A percentile compares a stretch with the other conserved stretches of the same genome.
These are phyloP conservation scores for Lysiphlebus fabarum DNA, from an alignment of 1,140 invertebrate species.

Conservation along the genomic window DNA sequence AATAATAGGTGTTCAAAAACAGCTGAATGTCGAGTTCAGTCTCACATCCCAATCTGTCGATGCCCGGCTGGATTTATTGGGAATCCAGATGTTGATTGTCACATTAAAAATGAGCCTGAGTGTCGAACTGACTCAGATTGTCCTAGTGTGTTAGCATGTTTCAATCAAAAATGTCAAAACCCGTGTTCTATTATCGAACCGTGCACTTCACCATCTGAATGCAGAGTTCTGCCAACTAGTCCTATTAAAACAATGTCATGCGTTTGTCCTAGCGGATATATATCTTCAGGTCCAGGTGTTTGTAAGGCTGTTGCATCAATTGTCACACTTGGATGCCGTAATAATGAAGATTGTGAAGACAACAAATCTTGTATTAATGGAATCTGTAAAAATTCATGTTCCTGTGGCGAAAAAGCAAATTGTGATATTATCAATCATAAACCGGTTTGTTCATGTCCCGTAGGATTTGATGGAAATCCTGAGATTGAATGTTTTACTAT, in stretches of 20 bases:
- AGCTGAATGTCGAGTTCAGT: slow-evolving; percentile 75
- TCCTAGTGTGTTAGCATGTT: slow-evolving; percentile 73
- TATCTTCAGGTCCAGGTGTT: slow-evolving; percentile 76
- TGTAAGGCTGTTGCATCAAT: slow-evolving; percentile 70
- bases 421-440: slow-evolving; percentile 79
- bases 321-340: slow-evolving; percentile 65
- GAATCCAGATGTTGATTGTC: slow-evolving; percentile 79
- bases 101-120: slow-evolving; percentile 67
- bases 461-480: slow-evolving; percentile 78
- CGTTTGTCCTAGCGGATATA: slow-evolving; percentile 81
- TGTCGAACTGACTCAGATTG: slow-evolving; percentile 81
- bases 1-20: slow-evolving; percentile 73
- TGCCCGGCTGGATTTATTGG: slow-evolving; percentile 71
- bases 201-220: slow-evolving; percentile 74
- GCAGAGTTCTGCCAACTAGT: slow-evolving; percentile 73
- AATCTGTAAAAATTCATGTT: slow-evolving; percentile 77
- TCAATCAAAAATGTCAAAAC: slow-evolving; percentile 77
- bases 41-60: slow-evolving; percentile 79
- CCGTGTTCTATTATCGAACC: slow-evolving; percentile 77
- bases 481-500: slow-evolving; percentile 66
- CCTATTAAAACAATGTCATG: slow-evolving; percentile 87
- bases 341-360: slow-evolving; percentile 71
- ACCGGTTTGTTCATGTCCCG: slow-evolving; percentile 77
- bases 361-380: slow-evolving; percentile 76
- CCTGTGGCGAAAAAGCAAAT: slow-evolving; percentile 75